phyloP scores from a whole-genome alignment of 2,888 invertebrate species.

The Leptinotarsa juncta region DNA sequence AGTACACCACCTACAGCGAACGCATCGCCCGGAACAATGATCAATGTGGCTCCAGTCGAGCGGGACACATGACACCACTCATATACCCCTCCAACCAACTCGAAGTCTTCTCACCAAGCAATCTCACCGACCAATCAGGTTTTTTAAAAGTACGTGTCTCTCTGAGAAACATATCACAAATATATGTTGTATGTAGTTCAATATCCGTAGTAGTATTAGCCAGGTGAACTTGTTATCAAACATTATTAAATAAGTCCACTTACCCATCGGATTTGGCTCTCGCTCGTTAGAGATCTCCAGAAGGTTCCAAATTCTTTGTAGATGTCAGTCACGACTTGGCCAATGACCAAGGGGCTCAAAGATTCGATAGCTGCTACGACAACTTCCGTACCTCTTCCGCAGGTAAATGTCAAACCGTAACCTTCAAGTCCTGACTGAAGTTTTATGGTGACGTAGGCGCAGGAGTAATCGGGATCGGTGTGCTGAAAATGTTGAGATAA shows the following conservation, averaged over 20 bases:
- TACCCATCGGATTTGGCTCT: constrained; percentile 93
- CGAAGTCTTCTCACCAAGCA: no score
- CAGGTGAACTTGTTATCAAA: neutral
- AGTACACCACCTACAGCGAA: no score
- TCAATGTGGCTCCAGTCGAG: no score
- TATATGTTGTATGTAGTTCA: no score
- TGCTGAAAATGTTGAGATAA: constrained; percentile 70
- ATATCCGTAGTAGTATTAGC: no score
- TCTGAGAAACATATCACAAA: no score
- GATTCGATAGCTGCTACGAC: constrained; percentile 82
- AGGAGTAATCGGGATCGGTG: constrained; percentile 90
- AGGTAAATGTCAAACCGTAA: constrained; percentile 88
- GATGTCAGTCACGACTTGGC: constrained; percentile 76
- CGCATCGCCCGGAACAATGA: no score
- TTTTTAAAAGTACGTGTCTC: no score
- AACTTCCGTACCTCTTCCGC: constrained; percentile 90
- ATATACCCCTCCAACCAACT: no score
- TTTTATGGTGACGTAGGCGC: constrained; percentile 87
- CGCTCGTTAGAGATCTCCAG: constrained; percentile 86
- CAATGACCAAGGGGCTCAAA: constrained; percentile 77
- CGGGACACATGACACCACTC: no score
- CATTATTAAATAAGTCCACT: constrained; percentile 39
- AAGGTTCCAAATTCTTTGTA: constrained; percentile 81
- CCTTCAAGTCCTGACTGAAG: constrained; percentile 76
- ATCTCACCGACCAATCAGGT: no score